Conservation (phyloP, 2,797 vertebrate genomes). For the Tinamus major region DNA sequence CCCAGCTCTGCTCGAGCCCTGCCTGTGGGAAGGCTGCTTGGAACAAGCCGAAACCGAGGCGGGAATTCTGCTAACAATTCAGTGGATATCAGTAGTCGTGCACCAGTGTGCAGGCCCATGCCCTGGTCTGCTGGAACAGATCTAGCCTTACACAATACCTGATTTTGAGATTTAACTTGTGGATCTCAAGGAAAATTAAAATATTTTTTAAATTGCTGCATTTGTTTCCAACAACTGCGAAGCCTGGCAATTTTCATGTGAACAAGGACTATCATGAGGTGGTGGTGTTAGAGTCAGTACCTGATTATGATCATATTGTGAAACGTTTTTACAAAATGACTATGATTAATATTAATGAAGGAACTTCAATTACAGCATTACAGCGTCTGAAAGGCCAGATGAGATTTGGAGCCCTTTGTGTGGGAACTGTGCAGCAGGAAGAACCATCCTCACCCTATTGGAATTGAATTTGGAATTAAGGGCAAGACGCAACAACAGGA, state of each 20-base stretch:
- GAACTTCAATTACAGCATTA: constrained; percentile 12
- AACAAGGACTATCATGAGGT: not conserved
- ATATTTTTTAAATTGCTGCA: not conserved
- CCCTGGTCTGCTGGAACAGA: not conserved
- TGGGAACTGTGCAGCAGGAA: not conserved
- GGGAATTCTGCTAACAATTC: not conserved
- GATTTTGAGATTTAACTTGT: not conserved
- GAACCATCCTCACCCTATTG: not conserved
- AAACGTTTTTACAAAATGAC: not conserved
- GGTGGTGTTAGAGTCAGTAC: not conserved
- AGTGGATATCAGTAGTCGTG: not conserved
- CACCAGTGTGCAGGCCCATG: not conserved
- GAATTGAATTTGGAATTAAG: not conserved
- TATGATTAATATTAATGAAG: constrained; percentile 6
- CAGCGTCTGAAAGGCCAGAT: not conserved
- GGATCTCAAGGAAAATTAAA: not conserved
- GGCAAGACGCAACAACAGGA: not conserved
- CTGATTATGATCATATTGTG: not conserved
- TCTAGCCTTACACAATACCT: not conserved
- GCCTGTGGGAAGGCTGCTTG: not conserved
- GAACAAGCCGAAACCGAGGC: not conserved
- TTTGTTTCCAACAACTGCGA: not conserved
- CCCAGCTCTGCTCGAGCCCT: not conserved
- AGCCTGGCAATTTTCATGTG: not conserved
- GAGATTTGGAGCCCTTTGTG: not conserved